Percentiles rank a stretch among this genome's conserved stretches.
phyloP scores from a whole-genome alignment of 1,140 invertebrate genomes.

The Pomacea maculata region DNA sequence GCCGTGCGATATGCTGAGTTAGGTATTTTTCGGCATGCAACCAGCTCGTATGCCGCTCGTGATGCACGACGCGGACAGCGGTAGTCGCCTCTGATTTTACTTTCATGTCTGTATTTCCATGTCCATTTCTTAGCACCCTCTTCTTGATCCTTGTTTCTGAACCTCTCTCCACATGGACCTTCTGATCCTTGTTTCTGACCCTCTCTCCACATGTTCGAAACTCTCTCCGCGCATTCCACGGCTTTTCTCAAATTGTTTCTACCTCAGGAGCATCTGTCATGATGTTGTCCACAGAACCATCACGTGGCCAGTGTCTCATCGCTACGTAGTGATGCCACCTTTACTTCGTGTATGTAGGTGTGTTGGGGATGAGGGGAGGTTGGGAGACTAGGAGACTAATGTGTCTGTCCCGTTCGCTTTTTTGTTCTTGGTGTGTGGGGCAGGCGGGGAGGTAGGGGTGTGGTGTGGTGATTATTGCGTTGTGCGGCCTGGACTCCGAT shows the following conservation, averaged over 20 bases:
- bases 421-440: too few species aligned
- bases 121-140: background rate
- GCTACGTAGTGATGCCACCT: too few species aligned
- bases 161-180: background rate
- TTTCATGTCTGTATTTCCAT: slow-evolving; percentile 1
- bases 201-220: background rate
- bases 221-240: background rate
- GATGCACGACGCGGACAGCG: background rate
- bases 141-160: slow-evolving; percentile 10
- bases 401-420: too few species aligned
- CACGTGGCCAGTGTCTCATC: too few species aligned
- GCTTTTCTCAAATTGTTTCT: background rate
- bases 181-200: background rate
- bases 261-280: background rate
- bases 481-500: too few species aligned
- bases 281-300: background rate
- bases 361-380: background rate
- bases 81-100: background rate
- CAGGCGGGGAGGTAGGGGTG: too few species aligned
- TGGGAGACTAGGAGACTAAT: too few species aligned
- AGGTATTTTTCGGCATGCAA: too few species aligned
- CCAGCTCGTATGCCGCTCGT: background rate
- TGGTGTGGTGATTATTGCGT: too few species aligned
- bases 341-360: background rate
- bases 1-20: too few species aligned